phyloP scores from a whole-genome alignment of 1,140 invertebrate species.

The Prorops nasuta region DNA sequence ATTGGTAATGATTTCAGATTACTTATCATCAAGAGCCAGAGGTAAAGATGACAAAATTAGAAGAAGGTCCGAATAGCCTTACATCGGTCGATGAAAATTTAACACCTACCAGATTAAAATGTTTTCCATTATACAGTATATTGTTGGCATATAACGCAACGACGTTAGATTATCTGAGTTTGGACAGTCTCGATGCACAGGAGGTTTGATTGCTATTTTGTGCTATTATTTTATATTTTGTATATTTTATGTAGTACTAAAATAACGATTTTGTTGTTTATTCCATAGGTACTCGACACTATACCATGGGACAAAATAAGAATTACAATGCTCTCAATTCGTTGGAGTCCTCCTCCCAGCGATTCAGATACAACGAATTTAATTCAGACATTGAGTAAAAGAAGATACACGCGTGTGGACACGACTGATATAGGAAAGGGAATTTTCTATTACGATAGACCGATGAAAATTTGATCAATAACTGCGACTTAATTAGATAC shows the following conservation, averaged over 20 bases:
- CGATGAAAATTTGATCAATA: conserved; percentile 40
- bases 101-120: conserved; percentile 69
- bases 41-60: conserved; percentile 60
- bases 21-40: conserved; percentile 65
- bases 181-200: conserved; percentile 59
- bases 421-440: conserved; percentile 40
- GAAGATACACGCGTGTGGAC: conserved; percentile 41
- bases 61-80: conserved; percentile 58
- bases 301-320: conserved; percentile 52
- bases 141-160: conserved; percentile 73
- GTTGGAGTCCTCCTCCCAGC: conserved; percentile 46
- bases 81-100: conserved; percentile 52
- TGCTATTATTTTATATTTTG: not conserved
- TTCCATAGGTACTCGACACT: conserved; percentile 46
- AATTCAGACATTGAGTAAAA: conserved; percentile 42
- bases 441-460: conserved; percentile 47
- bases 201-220: conserved; percentile 33
- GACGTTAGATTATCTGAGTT: conserved; percentile 69
- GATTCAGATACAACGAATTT: conserved; percentile 44
- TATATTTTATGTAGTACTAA: not conserved
- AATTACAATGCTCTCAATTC: conserved; percentile 50
- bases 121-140: conserved; percentile 80
- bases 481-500: too few species aligned
- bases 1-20: conserved; percentile 47
- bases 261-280: not conserved